Evolutionary conservation across 1,140 invertebrate species (phyloP), one percentile per base, ranked within the genome.

Genomic region (Pogonomyrmex barbatus): DNA sequence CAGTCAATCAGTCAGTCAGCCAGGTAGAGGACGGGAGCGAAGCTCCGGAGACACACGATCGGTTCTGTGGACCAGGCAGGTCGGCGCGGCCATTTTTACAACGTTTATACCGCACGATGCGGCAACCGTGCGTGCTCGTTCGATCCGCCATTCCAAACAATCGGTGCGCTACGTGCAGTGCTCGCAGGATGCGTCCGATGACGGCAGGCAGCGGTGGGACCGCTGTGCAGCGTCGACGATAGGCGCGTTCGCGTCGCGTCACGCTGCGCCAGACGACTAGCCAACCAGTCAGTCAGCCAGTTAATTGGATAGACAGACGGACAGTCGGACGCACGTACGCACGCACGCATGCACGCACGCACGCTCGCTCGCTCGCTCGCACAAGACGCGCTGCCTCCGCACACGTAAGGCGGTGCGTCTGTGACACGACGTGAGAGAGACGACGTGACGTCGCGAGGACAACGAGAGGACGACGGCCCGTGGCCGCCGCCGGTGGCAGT

Each of bases 91-190:
- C 96, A 96, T 96, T 96, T 96, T 96, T 96, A 96, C 79, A 73
- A 95, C 96, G 95, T 96, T 96, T 96, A 96, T 54, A 73, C 95
- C 96, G 95, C 95, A 93, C 94, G 94, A 96, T 96, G 96, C 96
- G 96, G 96, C 96, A 96, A 96, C 96, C 95, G 96, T 96, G 96
- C 96, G 95, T 96, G 95, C 95, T 87, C 87, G 88, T 94, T 93
- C 93, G 91, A 93, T 96, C 96, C 96, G 96, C 96, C 96, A 96
- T 96, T 96, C 96, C 95, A 96, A 96, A 96, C 96, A 95, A 95
- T 96, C 94, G 95, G 96, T 96, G 95, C 96, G 88, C 88, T 92
- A 90, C 89, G 91, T 91, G 91, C 90, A 95, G 95, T 95, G 95
- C 95, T 95, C 95, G 94, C 73, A 56, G 89, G 94, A 95, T 96